phyloP scores from a whole-genome alignment of 2,888 invertebrate species.

The Heliconius aoede region DNA sequence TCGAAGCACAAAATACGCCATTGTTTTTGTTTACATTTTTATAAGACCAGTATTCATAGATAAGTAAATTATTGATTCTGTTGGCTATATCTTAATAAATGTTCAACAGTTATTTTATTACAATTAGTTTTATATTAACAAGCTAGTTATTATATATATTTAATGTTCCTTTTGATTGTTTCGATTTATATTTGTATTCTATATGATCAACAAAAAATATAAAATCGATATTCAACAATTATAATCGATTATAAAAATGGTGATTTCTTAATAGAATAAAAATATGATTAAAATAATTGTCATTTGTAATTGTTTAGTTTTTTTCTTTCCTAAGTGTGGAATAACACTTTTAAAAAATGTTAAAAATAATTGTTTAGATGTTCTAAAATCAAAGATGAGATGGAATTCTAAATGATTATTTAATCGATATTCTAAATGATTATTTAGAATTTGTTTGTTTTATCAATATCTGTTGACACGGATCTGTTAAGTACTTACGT shows the following conservation, averaged over 20 bases:
- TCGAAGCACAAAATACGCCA: constrained; percentile 22
- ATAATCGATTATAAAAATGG: background rate
- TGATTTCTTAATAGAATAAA: background rate
- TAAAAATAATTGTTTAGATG: no score
- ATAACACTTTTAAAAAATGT: no score
- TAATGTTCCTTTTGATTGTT: background rate
- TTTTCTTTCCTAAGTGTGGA: no score
- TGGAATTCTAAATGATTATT: background rate
- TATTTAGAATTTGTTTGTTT: background rate
- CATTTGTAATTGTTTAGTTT: background rate
- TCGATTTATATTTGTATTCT: background rate
- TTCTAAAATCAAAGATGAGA: background rate
- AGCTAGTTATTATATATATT: background rate
- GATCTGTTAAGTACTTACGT: constrained; percentile 31
- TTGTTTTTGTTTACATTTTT: constrained; percentile 9
- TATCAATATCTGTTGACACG: constrained; percentile 11
- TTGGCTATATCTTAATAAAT: constrained; percentile 16
- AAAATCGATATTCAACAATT: background rate
- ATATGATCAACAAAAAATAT: background rate
- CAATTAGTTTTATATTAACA: constrained; percentile 12
- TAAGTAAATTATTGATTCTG: constrained; percentile 33
- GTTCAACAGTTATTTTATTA: constrained; percentile 17
- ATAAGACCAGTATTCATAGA: constrained; percentile 33
- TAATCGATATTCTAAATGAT: background rate
- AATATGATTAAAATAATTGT: background rate